Evolutionary conservation across 2,888 invertebrate species (phyloP).

Genomic region (Eucera pruinosa): DNA sequence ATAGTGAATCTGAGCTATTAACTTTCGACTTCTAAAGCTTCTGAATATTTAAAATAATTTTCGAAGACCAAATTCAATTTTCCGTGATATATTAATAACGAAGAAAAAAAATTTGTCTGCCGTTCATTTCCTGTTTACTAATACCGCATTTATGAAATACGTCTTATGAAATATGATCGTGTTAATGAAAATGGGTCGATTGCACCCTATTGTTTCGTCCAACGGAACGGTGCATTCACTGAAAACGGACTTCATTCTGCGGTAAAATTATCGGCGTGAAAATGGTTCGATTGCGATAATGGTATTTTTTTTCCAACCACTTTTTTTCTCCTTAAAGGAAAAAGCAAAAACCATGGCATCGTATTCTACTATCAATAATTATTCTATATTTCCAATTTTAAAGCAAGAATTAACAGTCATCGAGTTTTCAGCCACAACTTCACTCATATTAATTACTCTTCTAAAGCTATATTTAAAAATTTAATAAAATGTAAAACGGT

Average conservation of each 20-base stretch:
- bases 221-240: conserved; percentile 48
- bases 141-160: conserved; percentile 50
- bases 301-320: conserved; percentile 19
- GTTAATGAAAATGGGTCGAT: conserved; percentile 61
- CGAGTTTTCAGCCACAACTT: no score
- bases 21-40: no score
- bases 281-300: conserved; percentile 50
- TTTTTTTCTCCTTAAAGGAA: not conserved
- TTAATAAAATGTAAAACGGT: no score
- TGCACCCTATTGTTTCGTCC: conserved; percentile 54
- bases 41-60: not conserved
- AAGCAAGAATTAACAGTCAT: not conserved
- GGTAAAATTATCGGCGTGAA: conserved; percentile 51
- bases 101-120: conserved; percentile 31
- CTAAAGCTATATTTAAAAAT: no score
- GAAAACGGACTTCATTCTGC: conserved; percentile 45
- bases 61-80: not conserved
- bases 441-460: not conserved
- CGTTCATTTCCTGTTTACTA: conserved; percentile 46
- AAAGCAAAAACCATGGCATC: conserved; percentile 7
- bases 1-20: no score
- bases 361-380: not conserved
- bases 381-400: not conserved
- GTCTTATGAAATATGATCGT: conserved; percentile 56
- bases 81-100: not conserved